A percentile compares a stretch with the other conserved stretches of the same genome.
phyloP scores from a whole-genome alignment of 1,140 invertebrate genomes.

The Leptopilina clavipes region DNA sequence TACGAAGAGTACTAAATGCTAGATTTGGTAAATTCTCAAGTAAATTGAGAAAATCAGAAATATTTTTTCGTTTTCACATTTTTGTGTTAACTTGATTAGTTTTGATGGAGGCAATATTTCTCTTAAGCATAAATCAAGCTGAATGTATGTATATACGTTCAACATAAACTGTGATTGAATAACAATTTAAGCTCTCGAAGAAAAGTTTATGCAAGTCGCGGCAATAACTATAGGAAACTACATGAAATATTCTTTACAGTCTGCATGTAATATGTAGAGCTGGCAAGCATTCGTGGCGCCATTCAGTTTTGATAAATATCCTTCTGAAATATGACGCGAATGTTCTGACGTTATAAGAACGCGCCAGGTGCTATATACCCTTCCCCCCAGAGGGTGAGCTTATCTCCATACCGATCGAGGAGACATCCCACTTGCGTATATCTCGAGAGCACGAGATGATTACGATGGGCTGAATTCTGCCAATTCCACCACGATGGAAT shows the following conservation, averaged over 20 bases:
- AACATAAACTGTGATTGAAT: too few relatives aligned
- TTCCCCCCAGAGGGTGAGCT: not conserved
- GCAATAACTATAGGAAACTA: too few relatives aligned
- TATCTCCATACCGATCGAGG: conserved; percentile 31
- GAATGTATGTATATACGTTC: too few relatives aligned
- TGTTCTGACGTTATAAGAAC: conserved; percentile 34
- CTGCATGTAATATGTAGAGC: not conserved
- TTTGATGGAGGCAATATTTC: too few relatives aligned
- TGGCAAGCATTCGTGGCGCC: conserved; percentile 27
- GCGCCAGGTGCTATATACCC: conserved; percentile 22
- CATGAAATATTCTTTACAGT: too few relatives aligned
- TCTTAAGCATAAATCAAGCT: too few relatives aligned
- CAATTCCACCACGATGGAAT: not conserved
- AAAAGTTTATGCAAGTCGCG: too few relatives aligned
- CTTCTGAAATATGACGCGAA: conserved; percentile 32
- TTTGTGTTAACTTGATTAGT: too few relatives aligned
- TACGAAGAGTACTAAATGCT: not conserved
- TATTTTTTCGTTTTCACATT: too few relatives aligned
- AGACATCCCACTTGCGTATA: conserved; percentile 33
- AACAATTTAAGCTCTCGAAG: too few relatives aligned
- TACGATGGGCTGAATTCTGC: conserved; percentile 22
- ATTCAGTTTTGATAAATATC: conserved; percentile 34
- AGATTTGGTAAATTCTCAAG: too few relatives aligned
- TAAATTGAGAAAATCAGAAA: too few relatives aligned
- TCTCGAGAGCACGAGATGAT: conserved; percentile 21